Conservation (phyloP, 2,888 invertebrate species). For the Lingula anatina region DNA sequence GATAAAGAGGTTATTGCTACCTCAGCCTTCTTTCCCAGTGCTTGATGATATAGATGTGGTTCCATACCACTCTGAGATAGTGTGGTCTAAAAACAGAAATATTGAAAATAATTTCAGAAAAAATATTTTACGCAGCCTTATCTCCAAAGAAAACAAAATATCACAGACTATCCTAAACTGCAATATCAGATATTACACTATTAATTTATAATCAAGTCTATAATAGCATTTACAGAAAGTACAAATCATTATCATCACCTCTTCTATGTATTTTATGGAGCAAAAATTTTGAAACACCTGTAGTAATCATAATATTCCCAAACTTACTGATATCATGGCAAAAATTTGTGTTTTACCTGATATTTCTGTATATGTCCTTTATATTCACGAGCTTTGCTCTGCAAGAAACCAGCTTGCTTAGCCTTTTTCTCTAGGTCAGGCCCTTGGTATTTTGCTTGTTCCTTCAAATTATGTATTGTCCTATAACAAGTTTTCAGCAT, state of each 20-base stretch:
- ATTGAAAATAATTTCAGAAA: neutral
- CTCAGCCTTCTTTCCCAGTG: slow-evolving; percentile 25
- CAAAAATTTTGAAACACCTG: too few species aligned
- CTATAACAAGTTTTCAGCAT: slow-evolving; percentile 18
- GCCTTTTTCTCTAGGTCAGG: slow-evolving; percentile 23
- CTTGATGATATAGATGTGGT: slow-evolving; percentile 25
- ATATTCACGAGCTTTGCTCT: slow-evolving; percentile 28
- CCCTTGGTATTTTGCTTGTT: slow-evolving; percentile 15
- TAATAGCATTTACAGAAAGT: too few species aligned
- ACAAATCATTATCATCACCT: too few species aligned
- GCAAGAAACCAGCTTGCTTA: slow-evolving; percentile 22
- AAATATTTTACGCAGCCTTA: neutral
- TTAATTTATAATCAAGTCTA: too few species aligned
- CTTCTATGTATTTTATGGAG: too few species aligned
- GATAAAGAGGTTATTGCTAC: slow-evolving; percentile 13
- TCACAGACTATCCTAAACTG: too few species aligned
- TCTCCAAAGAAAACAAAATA: neutral
- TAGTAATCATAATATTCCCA: too few species aligned
- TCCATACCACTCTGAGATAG: slow-evolving; percentile 22
- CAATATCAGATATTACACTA: too few species aligned
- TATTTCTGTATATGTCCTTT: slow-evolving; percentile 20
- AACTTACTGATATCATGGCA: too few species aligned
- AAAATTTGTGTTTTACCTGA: too few species aligned
- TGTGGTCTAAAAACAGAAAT: slow-evolving; percentile 14
- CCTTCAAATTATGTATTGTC: slow-evolving; percentile 21